Evolutionary conservation across 2,888 invertebrate species (phyloP).

Genomic region (Harpalus rufipes): DNA sequence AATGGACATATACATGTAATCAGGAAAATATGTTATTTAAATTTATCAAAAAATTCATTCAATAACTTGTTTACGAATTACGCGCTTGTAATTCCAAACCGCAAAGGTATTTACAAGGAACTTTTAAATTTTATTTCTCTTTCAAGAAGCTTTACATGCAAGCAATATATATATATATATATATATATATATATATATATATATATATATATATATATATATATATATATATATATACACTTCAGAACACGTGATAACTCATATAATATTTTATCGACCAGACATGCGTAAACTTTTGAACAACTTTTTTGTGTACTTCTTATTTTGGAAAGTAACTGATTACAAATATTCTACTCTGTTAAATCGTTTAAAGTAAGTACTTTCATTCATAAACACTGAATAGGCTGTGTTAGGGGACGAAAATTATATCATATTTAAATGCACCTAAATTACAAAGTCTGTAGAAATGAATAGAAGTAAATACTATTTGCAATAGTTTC

Average conservation of each 20-base stretch:
- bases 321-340: constrained; percentile 51
- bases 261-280: constrained; percentile 25
- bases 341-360: constrained; percentile 23
- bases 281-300: constrained; percentile 44
- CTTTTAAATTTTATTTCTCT: constrained; percentile 55
- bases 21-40: constrained; percentile 4
- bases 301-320: constrained; percentile 29
- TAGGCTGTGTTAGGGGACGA: neutral
- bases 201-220: neutral
- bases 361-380: constrained; percentile 24
- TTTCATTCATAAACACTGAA: constrained; percentile 50
- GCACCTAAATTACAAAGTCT: neutral
- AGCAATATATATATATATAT: constrained; percentile 1
- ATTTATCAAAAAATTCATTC: neutral
- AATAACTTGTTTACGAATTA: neutral
- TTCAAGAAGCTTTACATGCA: constrained; percentile 12
- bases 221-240: neutral
- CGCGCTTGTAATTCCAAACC: neutral
- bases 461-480: neutral
- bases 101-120: constrained; percentile 10
- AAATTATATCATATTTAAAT: constrained; percentile 11
- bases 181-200: constrained; percentile 4
- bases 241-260: constrained; percentile 19
- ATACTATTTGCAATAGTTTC: constrained; percentile 35
- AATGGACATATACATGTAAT: neutral